Percentiles rank a stretch among this genome's conserved stretches.
Conservation (phyloP, 2,888 invertebrate genomes). For the Yponomeuta sedellus region DNA sequence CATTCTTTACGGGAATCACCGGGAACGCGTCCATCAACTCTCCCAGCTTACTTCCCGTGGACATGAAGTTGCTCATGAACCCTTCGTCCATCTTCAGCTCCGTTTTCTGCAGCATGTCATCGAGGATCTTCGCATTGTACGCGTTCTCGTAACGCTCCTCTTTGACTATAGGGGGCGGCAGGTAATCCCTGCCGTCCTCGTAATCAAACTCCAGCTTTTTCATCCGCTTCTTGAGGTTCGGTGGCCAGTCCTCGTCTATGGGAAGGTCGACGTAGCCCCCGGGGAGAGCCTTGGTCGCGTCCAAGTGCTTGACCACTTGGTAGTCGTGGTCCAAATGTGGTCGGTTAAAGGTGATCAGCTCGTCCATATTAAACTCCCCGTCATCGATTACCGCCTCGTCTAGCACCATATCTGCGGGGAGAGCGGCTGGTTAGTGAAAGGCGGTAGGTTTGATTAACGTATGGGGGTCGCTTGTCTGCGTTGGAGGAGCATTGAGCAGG, state of each 20-base stretch:
- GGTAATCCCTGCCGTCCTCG: slow-evolving; percentile 57
- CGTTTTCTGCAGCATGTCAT: slow-evolving; percentile 20
- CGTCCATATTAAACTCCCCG: slow-evolving; percentile 78
- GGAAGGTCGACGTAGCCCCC: slow-evolving; percentile 75
- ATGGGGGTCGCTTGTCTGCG: too few species aligned
- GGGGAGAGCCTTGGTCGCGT: slow-evolving; percentile 39
- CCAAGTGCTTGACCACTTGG: slow-evolving; percentile 56
- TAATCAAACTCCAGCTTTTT: slow-evolving; percentile 64
- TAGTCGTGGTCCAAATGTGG: slow-evolving; percentile 70
- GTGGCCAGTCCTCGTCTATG: slow-evolving; percentile 78
- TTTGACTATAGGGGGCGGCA: slow-evolving; percentile 60
- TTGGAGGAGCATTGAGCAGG: too few species aligned
- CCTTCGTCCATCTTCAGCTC: slow-evolving; percentile 22
- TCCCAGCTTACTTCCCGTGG: slow-evolving; percentile 58
- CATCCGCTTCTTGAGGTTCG: slow-evolving; percentile 66
- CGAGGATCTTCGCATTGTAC: slow-evolving; percentile 43
- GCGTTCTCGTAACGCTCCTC: slow-evolving; percentile 58
- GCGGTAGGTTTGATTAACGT: background rate
- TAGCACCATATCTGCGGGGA: slow-evolving; percentile 52
- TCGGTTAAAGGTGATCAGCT: slow-evolving; percentile 75
- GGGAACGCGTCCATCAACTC: slow-evolving; percentile 55
- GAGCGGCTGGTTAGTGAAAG: background rate
- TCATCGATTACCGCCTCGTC: slow-evolving; percentile 74
- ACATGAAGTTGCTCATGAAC: slow-evolving; percentile 30
- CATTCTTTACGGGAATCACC: slow-evolving; percentile 57